Evolutionary conservation across 2,113 vertebrate genomes (phyloP), one percentile per base, ranked within the genome.

Genomic region (Porphyrio hochstetteri): DNA sequence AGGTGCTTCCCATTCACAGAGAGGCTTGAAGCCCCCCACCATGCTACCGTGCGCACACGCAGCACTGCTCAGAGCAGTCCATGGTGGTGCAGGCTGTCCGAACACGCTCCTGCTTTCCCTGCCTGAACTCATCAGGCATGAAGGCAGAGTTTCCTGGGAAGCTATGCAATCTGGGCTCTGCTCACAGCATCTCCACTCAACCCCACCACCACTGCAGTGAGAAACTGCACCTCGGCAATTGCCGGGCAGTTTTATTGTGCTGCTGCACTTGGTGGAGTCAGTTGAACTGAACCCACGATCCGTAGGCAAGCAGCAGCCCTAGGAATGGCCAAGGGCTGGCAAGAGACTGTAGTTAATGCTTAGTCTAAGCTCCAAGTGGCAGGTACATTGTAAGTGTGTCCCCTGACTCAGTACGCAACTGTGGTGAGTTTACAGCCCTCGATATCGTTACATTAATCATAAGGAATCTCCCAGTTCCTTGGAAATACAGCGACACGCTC

Each of bases 381-480:
- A 94, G 82, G 82, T 48, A 92, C 71, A 25, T 60, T 67, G 16
- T 63, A 67, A 90, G 67, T 59, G 64, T 33, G 75, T 83, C 64
- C 76, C 90, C 79, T 76, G 90, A 78, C 92, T 93, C 82, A 23
- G 61, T 75, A 78, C 27, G 86, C 77, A 69, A 79, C 88, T 24
- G 40, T 3, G 5, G 77, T 31, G 76, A 88, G 72, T 88, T 93
- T 93, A 93, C 11, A 86, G 92, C 88, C 80, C 86, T 89, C 17
- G 9, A 42, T 81, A 76, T 19, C 29, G 57, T 76, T 78, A 60
- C 80, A 90, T 93, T 44, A 60, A 95, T 89, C 92, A 90, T 23
- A 55, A 82, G 95, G 92, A 91, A 87, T 92, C 92, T 91, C 92
- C 69, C 40, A 76, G 83, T 69, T 93, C 72, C 69, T 76, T 93